Base-by-base conservation (phyloP, 2,888 invertebrate species). In the Oegoconia quadripuncta region DNA sequence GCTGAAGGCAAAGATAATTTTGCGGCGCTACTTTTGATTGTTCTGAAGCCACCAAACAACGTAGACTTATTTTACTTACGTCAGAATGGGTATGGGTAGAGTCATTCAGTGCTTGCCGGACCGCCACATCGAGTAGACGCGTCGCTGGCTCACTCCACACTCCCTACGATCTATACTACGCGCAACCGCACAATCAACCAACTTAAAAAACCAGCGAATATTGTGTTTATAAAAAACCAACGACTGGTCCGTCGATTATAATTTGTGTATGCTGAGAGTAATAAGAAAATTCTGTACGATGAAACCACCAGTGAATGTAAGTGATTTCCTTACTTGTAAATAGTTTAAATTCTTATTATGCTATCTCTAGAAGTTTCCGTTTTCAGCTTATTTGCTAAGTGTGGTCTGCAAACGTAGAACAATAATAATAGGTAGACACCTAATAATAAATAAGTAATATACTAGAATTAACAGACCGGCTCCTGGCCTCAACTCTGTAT, bases 291-390 rank as follows among this genome's bases (percentile, higher is more conserved):
- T 79, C 53, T 74, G 61, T 62, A 80, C 63, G n/a, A 87, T 87
- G 87, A 87, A 84, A 48, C 86, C 87, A 38, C 86, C 84, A 46
- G 74, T 75, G 9, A 83, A 77, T 38, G 86, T 87, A 45, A 86
- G 86, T 82, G 8, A 31, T 48, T 47, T 39, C 38, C 35, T 46
- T 35, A 16, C 28, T 29, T 23, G 30, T 3, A n/a, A 6, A 27
- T n/a, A 27, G 11, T 27, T 6, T 11, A n/a, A n/a, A n/a, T n/a
- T n/a, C n/a, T n/a, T n/a, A n/a, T n/a, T n/a, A n/a, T n/a, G n/a
- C n/a, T n/a, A n/a, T n/a, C n/a, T n/a, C n/a, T n/a, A n/a, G n/a
- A n/a, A n/a, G n/a, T n/a, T n/a, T n/a, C n/a, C n/a, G n/a, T n/a
- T n/a, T n/a, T n/a, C n/a, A n/a, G n/a, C n/a, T n/a, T n/a, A n/a